Evolutionary conservation across 2,888 invertebrate species (phyloP).

Genomic region (Chelonus formosanus): DNA sequence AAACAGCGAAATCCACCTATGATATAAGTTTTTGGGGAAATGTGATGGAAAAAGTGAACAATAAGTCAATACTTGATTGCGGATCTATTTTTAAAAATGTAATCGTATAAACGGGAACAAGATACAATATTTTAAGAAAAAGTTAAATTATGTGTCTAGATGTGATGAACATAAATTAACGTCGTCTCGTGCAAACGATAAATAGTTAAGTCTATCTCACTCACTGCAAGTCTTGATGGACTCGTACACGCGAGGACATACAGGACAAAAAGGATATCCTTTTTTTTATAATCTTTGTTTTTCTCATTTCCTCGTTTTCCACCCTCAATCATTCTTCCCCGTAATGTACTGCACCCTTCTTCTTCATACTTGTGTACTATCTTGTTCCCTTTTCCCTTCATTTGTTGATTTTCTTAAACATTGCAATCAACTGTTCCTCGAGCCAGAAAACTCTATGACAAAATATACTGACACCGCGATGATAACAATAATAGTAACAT

Average conservation of each 20-base stretch:
- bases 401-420: constrained; percentile 24
- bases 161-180: constrained; percentile 11
- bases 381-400: neutral
- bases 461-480: constrained; percentile 21
- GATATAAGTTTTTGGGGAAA: too few species aligned
- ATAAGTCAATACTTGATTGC: too few species aligned
- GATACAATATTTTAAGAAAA: neutral
- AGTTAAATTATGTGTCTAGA: constrained; percentile 7
- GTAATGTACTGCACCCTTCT: constrained; percentile 5
- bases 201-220: constrained; percentile 34
- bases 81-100: too few species aligned
- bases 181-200: constrained; percentile 40
- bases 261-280: constrained; percentile 36
- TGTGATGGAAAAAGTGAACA: too few species aligned
- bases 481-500: constrained; percentile 27
- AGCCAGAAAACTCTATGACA: constrained; percentile 33
- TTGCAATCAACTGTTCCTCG: constrained; percentile 44
- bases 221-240: constrained; percentile 32
- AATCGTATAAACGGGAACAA: constrained; percentile 4
- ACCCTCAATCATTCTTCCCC: constrained; percentile 8
- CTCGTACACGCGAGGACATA: constrained; percentile 43
- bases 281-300: constrained; percentile 14
- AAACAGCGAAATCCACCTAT: too few species aligned
- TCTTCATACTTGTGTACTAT: neutral
- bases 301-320: constrained; percentile 33